Base-by-base conservation (phyloP, 2,797 vertebrate genomes). In the Emys orbicularis region DNA sequence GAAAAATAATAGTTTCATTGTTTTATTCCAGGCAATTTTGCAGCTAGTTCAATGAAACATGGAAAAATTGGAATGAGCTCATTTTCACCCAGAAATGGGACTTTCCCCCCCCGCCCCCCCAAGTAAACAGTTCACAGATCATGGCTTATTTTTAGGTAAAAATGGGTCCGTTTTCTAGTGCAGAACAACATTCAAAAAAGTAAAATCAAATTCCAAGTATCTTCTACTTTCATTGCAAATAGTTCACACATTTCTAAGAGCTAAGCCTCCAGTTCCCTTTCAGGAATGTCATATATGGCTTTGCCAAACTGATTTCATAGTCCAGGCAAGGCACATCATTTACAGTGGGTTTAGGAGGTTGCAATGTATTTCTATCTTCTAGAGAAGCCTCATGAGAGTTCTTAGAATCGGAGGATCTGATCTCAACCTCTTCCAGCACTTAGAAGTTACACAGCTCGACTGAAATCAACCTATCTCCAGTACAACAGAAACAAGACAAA, bases 251-350 rank as follows among this genome's bases (percentile, higher is more conserved):
- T 23, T 41, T 72, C 19, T 3, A 41, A 87, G 74, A 92, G 92
- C 61, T 2, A 0, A 76, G 84, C 88, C 89, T 72, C 68, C 81
- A 90, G 59, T 61, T 93, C 89, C 56, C 79, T 47, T 86, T 92
- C 81, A 81, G 88, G 91, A 88, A 76, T 89, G 91, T 91, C 44
- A 16, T 31, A 18, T 54, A 84, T 18, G 72, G 41, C 41, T 95
- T 85, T 93, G 83, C 85, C 87, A 85, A 89, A 74, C 29, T 59
- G 80, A 8, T 77, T 65, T 54, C 68, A 57, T 4, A 82, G 13
- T 0, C 16, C 79, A 81, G 87, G 52, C 3, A 6, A 1, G 11
- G n/a, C 68, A 81, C 50, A 50, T 5, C 44, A 82, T 90, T 19
- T 52, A 34, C 91, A 96, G 52, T 0, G 10, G 87, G 37, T 6